Base-by-base conservation (phyloP, 2,113 vertebrate genomes). In the Numenius arquata region DNA sequence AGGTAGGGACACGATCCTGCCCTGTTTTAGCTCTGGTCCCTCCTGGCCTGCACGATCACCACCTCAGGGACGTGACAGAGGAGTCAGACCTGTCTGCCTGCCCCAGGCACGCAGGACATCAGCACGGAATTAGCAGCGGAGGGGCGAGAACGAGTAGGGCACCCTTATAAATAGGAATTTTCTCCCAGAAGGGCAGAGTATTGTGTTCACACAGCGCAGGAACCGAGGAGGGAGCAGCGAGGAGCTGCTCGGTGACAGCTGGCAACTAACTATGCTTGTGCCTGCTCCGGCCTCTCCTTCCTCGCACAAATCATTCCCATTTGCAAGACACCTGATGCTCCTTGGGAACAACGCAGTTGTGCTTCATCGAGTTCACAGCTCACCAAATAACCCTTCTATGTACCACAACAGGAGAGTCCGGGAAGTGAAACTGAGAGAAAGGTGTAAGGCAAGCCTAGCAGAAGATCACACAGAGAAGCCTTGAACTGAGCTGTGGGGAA, bases 361-460 rank as follows among this genome's bases (percentile, higher is more conserved):
- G 93, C 81, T 88, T 91, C 53, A 5, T 1, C 1, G 8, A 76
- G 70, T 34, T 82, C 70, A 78, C 70, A 66, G 90, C 45, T 91
- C 70, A 43, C 70, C 89, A 85, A 59, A n/a, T 10, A 68, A 75
- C 50, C 79, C 76, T 94, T 90, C 56, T 32, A 32, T 5, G 40
- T 73, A 80, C 90, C 62, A 41, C 45, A 19, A 29, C 29, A 36
- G 66, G 48, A 90, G 67, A 87, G 93, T 50, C 0, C 61, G 70
- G 70, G 62, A 66, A 65, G 84, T 23, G 58, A 68, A 87, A 43
- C 74, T 15, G 53, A 73, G 67, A 85, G 65, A 32, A 52, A 63
- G 73, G 77, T 43, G 56, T 93, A 79, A 85, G 74, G 81, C 70
- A 72, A 96, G 53, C 71, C 91, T 72, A 76, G 48, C 21, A 50